Evolutionary conservation across 2,888 invertebrate species (phyloP).

Genomic region (Shargacucullia verbasci): DNA sequence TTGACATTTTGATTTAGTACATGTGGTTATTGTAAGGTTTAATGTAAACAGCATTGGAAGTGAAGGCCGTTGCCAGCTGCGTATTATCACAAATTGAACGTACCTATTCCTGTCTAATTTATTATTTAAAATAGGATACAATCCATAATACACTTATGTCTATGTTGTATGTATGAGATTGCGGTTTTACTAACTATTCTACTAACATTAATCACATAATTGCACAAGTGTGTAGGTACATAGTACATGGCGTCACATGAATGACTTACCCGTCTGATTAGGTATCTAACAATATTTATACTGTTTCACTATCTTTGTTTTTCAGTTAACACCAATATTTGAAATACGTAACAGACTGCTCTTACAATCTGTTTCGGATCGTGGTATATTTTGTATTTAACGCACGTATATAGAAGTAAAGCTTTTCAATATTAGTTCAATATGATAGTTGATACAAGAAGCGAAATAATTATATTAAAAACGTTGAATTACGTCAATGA

Average conservation of each 20-base stretch:
- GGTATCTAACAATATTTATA: constrained; percentile 67
- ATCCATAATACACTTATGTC: constrained; percentile 5
- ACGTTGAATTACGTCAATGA: constrained; percentile 16
- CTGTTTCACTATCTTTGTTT: constrained; percentile 62
- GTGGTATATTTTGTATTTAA: constrained; percentile 1
- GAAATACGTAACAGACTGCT: constrained; percentile 50
- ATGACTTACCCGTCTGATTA: constrained; percentile 59
- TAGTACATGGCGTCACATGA: constrained; percentile 50
- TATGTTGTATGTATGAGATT: constrained; percentile 20
- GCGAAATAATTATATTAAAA: not conserved
- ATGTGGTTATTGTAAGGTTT: constrained; percentile 5
- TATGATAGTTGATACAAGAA: not conserved
- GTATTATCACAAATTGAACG: constrained; percentile 4
- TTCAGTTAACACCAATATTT: constrained; percentile 63
- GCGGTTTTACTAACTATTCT: constrained; percentile 33
- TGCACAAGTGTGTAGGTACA: constrained; percentile 39
- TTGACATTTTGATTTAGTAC: constrained; percentile 6
- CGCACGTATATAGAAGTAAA: not conserved
- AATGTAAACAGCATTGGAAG: constrained; percentile 12
- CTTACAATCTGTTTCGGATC: constrained; percentile 16
- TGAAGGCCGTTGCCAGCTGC: constrained; percentile 11
- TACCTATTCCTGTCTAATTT: constrained; percentile 5
- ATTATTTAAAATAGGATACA: no score
- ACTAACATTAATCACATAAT: constrained; percentile 42
- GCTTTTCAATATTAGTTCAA: constrained; percentile 9